Base-by-base conservation (phyloP, 2,888 invertebrate genomes). In the Salpingus planirostris region DNA sequence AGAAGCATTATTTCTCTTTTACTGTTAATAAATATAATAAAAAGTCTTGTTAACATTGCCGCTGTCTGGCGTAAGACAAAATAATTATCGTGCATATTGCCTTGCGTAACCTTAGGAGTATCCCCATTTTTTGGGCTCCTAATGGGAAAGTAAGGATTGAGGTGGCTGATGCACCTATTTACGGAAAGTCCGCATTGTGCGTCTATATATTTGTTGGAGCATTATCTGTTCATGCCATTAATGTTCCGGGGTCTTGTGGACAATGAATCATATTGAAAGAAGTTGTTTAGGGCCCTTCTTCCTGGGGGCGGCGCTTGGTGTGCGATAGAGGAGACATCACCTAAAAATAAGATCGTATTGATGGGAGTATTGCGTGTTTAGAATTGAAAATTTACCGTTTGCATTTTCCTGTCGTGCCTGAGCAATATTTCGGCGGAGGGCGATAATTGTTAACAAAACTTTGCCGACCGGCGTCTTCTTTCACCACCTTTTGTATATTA, bases 211-310 rank as follows among this genome's bases (percentile, higher is more conserved):
- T 31, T 39, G 27, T 25, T 27, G 21, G 27, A 39, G 39, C 32
- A 39, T 39, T 35, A 29, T 39, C 39, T 39, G 39, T 32, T 35
- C 35, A 35, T 39, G 39, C 29, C 35, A 32, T 38, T 39, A 35
- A 39, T 32, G 32, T 31, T 30, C 24, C 24, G 35, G 29, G 39
- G 27, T 35, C 31, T 32, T 35, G 31, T 35, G 35, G 32, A 39
- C 35, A 32, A 32, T 39, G 39, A 39, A 35, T 39, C 39, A 39
- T 35, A 39, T 27, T 29, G 39, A 32, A 39, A 39, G 39, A 35
- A 39, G 39, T 35, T 35, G 39, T 39, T 39, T 32, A 35, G 27
- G 27, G 27, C 21, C 14, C 35, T 31, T 24, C 29, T 27, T 24
- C 29, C 27, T 14, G 27, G 27, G 12, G 15, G 26, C 11, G 21